Evolutionary conservation across 1,140 invertebrate species (phyloP), one percentile per base, ranked within the genome.

Genomic region (Drosophila paulistorum): DNA sequence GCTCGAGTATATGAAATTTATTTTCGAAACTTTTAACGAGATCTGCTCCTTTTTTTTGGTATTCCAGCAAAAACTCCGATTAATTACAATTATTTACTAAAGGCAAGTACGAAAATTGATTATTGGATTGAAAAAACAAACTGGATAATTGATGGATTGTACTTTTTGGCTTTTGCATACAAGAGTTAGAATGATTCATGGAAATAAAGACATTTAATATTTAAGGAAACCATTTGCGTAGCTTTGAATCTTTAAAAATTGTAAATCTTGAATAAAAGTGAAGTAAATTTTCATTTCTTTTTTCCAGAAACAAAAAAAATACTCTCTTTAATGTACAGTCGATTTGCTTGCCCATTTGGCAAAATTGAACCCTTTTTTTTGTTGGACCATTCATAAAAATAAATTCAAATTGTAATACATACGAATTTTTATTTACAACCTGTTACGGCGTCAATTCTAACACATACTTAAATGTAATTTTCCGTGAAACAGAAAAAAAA

Each of bases 391-490:
- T 37, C 14, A 26, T 55, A 42, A 55, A 68, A 81, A 70, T 70
- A 66, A 79, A 70, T 68, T 72, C 63, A 51, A 78, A 63, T 68
- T 78, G 70, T 73, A 72, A 65, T 71, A 73, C 69, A 69, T 65
- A 64, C 61, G 45, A 75, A 63, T 61, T 76, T 42, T 89, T 84
- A 83, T 87, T 87, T 89, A 87, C 80, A 89, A 89, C 84, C 84
- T 89, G 84, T 89, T 89, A 84, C 69, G 65, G 80, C 74, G 84
- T 81, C 74, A 89, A 84, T 89, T 84, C 77, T 81, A 89, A 89
- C 84, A 89, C 84, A 84, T 89, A 84, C 84, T 89, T 84, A 89
- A 89, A 89, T 89, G 84, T 81, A 89, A 89, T 84, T 81, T 84
- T 73, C 76, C 83, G 83, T 83, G 72, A 87, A 86, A 77, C 67